Evolutionary conservation across 2,797 vertebrate genomes (phyloP), one percentile per base, ranked within the genome.

Genomic region (Gobionotothen gibberifrons): DNA sequence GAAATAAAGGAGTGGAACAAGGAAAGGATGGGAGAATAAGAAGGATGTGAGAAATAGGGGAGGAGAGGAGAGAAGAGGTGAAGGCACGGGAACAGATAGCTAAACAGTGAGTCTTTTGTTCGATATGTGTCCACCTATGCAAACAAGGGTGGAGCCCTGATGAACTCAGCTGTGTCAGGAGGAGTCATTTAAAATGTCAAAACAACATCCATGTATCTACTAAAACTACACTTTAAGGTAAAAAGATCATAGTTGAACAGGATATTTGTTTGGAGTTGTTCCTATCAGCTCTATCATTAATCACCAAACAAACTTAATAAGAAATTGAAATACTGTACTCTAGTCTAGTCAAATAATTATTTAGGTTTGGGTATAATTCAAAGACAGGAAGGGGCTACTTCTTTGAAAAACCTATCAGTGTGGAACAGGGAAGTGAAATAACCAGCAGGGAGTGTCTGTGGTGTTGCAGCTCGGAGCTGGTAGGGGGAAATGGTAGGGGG

Each of bases 51-150:
- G 8, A 36, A 36, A 36, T 36, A 36, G 8, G 32, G 32, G 32
- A 36, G 32, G 32, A 36, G 49, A 29, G 53, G 29, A 56, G 39
- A 36, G 43, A 57, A 2, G 62, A 68, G 62, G 56, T 68, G 71
- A 72, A 58, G 61, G 72, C 62, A 78, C 40, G 43, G 61, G 62
- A 87, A 81, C 54, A 92, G 89, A 89, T 90, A 89, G 76, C 82
- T 68, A 82, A 65, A 93, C 86, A 90, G 74, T 55, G 63, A 85
- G 71, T 67, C 83, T 85, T 88, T 90, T 91, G 90, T 91, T 85
- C 82, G 49, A 72, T 57, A 54, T 40, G 78, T 62, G 51, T 82
- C 64, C 83, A 82, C 74, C 78, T 86, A 75, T 85, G 76, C 78
- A 92, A 89, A 90, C 80, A 77, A 54, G 74, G 77, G 73, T 62